Base-by-base conservation (phyloP, 2,888 invertebrate genomes). In the Sarcophaga variegata region DNA sequence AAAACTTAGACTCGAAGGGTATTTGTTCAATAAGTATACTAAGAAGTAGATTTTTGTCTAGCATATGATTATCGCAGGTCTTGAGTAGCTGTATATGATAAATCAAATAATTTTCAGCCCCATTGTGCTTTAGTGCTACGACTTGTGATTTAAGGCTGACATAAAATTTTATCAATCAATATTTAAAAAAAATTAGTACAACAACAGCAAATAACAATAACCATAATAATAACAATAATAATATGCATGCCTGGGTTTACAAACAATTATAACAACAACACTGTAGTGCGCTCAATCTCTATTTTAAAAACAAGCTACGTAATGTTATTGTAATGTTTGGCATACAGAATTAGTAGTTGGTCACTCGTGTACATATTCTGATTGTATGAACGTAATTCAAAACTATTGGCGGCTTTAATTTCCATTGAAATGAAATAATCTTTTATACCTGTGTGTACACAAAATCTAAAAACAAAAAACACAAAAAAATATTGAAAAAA, bases 401-500 rank as follows among this genome's bases (percentile, higher is more conserved):
- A 83, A 83, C 77, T 77, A 78, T 87, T 86, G 83, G 72, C 83
- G 83, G 86, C 81, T 81, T 83, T 45, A 78, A 66, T 84, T 20
- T 87, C 76, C 22, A 84, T 63, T 75, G 66, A 79, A 83, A 54
- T 54, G 2, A 14, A 54, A 54, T 54, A 54, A 54, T 14, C 1
- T 54, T 54, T 14, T 54, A 54, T 4, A 14, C 17, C 17, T 54
- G 54, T 54, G 17, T 17, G 54, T 14, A 14, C 14, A 54, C 12
- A 54, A 54, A 54, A 54, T 54, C 4, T 17, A 54, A 63, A 60
- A 64, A 66, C 1, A 67, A 60, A 22, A 72, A 66, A 59, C 0
- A 20, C 20, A 20, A 20, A 69, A 75, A 14, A 47, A 69, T 74
- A 37, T 54, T 69, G 60, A 59, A 78, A 25, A 60, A 79, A 75